Conservation (phyloP, 2,113 vertebrate species). For the Fulica atra region DNA sequence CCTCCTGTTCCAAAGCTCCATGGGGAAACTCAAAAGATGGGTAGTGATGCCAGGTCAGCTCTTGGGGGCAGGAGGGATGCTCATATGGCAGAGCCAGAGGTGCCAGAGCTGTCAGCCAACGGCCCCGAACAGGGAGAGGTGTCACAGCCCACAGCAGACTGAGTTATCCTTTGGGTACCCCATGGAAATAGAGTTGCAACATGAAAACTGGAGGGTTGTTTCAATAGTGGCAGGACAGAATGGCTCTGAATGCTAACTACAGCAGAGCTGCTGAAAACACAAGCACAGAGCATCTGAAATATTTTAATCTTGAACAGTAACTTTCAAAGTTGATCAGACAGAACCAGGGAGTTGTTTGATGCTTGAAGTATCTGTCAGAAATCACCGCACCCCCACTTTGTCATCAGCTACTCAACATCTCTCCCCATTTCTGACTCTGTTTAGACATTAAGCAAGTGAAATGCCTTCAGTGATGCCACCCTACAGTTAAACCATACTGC, state of each 20-base stretch:
- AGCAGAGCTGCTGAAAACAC: not conserved
- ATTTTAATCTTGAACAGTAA: not conserved
- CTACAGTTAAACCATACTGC: not conserved
- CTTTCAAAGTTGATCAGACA: not conserved
- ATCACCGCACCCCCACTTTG: not conserved
- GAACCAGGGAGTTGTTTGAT: not conserved
- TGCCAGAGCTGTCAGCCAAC: not conserved
- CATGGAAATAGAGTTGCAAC: not conserved
- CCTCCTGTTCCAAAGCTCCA: not conserved
- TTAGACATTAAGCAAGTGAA: not conserved
- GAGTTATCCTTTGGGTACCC: not conserved
- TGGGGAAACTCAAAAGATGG: not conserved
- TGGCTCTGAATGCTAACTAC: not conserved
- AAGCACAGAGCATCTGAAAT: not conserved
- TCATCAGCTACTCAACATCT: not conserved
- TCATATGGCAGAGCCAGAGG: not conserved
- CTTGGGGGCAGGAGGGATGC: not conserved
- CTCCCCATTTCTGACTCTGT: not conserved
- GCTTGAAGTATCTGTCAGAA: not conserved
- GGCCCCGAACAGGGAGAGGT: rapidly evolving
- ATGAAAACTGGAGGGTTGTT: not conserved
- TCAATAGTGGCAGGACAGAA: not conserved
- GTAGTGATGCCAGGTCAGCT: not conserved
- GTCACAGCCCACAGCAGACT: not conserved
- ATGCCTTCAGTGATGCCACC: not conserved